Base-by-base conservation (phyloP, 2,888 invertebrate genomes). In the Apamea epomidion region DNA sequence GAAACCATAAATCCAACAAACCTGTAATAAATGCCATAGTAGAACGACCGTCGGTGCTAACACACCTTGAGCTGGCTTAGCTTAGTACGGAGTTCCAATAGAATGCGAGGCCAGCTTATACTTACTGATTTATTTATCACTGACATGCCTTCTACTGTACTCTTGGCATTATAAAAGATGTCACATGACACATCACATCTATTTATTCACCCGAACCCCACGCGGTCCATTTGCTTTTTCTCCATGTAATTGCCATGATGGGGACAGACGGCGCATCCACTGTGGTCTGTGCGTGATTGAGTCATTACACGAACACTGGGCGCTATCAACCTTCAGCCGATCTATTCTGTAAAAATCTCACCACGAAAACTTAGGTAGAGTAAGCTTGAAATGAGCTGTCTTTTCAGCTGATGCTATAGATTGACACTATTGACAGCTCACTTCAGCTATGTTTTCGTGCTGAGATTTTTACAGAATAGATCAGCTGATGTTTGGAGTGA, bases 271-370 rank as follows among this genome's bases (percentile, higher is more conserved):
- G 70, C 54, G 64, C 76, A 68, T 70, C 68, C 18, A 51, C 80
- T 65, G 75, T 84, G 80, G 64, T 68, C 48, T 82, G 81, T 74
- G 25, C 58, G 74, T 90, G 88, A 89, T 88, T 84, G 80, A 78
- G 73, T 87, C 88, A 87, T 91, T 90, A 91, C 87, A 84, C 74
- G 70, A 78, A 37, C 83, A 87, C 82, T 86, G 84, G 78, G 67
- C 80, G 82, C 71, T 74, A 80, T 84, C 86, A 83, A 84, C 80
- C 83, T 88, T 51, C 51, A 51, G 51, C 18, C 18, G 18, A 18
- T 18, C 6, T 51, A 18, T 51, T 18, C 51, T 51, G 51, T 54
- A 54, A 54, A 21, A 54, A 54, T 21, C 7, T 54, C 21, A 54
- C 21, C 21, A 54, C 21, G 51, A 54, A 21, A 21, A 21, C 51